phyloP scores from a whole-genome alignment of 2,888 invertebrate genomes.

The Gonocerus acuteangulatus region DNA sequence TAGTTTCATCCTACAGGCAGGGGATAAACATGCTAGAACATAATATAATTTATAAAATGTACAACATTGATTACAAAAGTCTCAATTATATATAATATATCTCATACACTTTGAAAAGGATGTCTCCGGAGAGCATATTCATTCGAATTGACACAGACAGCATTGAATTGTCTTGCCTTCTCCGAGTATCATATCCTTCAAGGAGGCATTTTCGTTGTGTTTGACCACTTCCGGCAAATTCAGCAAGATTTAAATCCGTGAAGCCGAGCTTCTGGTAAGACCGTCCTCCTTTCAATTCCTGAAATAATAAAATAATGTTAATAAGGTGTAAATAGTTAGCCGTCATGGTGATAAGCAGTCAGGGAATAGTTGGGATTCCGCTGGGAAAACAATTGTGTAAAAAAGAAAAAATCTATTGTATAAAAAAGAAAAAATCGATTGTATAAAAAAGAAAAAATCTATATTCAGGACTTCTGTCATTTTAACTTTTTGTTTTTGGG shows the following conservation, averaged over 20 bases:
- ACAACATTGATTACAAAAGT: too few relatives aligned
- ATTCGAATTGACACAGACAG: conserved; percentile 82
- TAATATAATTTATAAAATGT: too few relatives aligned
- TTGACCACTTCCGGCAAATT: conserved; percentile 89
- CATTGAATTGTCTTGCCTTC: conserved; percentile 94
- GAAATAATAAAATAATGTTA: conserved; percentile 27
- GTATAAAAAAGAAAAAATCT: background rate
- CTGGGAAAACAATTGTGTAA: background rate
- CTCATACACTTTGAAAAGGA: conserved; percentile 97
- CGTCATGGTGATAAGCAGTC: too few relatives aligned
- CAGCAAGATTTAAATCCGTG: conserved; percentile 93
- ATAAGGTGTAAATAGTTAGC: background rate
- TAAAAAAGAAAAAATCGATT: background rate
- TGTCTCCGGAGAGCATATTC: conserved; percentile 92
- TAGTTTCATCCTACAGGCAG: too few relatives aligned
- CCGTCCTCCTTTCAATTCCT: conserved; percentile 68
- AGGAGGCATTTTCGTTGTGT: conserved; percentile 79
- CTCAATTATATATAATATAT: too few relatives aligned
- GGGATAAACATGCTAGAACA: too few relatives aligned
- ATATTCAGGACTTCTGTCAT: too few relatives aligned
- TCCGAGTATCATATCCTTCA: conserved; percentile 89
- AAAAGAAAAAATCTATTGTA: background rate
- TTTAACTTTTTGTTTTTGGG: too few relatives aligned
- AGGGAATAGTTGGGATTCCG: too few relatives aligned
- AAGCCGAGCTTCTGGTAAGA: conserved; percentile 94